Evolutionary conservation across 2,888 invertebrate species (phyloP), one percentile per base, ranked within the genome.

Genomic region (Apodemia hepburni): DNA sequence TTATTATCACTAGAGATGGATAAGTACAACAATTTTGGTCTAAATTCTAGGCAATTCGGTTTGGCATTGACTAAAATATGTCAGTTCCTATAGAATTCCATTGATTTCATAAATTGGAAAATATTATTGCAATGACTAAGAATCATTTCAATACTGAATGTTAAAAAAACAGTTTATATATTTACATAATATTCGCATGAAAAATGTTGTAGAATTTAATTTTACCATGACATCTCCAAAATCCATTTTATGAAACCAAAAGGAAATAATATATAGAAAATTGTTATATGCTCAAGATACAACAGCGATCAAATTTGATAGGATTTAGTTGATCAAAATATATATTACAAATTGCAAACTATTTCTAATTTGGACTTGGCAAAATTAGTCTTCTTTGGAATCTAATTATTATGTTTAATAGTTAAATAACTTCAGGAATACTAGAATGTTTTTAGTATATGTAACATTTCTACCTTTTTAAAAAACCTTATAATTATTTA

Each of bases 21-120:
- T 89, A 89, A 89, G 89, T 88, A 90, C 87, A 82, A 82, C 81
- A 81, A 84, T 82, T 81, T 80, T 81, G 81, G 71, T 88, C 83
- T 88, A 82, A 51, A 87, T 74, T 76, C 88, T 90, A 90, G 87
- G 85, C 88, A 77, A 83, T 85, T 83, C 84, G 85, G 84, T 82
- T 83, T 71, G 78, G 81, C 81, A 45, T 57, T 4, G 9, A 51
- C 22, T 51, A 70, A 33, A 33, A 38, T 70, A 68, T 73, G 73
- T 71, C 73, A 73, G 73, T 71, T 71, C 67, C 73, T 73, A 70
- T 69, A 74, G 72, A 72, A 68, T 59, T 33, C 38, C 18, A 42
- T 17, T 45, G 38, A 29, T 27, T 51, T 22, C 51, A 51, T 18
- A 18, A 51, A 7, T 51, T 22, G 11, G 22, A 51, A 18, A 51